Conservation (phyloP, 2,797 vertebrate species). For the Euphonia xanthogaster region DNA sequence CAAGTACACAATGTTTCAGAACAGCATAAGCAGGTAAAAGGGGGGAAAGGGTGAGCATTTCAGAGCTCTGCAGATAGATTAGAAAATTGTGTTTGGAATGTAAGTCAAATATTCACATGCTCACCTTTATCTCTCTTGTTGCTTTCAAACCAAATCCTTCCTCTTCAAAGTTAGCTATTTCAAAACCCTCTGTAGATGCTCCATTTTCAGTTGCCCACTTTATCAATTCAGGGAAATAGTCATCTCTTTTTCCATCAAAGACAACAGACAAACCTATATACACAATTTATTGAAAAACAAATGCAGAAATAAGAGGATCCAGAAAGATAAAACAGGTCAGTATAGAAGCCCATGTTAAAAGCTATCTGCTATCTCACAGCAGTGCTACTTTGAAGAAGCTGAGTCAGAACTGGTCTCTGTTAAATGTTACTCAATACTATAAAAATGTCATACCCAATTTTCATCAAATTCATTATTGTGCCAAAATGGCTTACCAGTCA, state of each 20-base stretch:
- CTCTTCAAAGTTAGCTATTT: conserved; percentile 85
- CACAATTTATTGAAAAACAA: conserved; percentile 39
- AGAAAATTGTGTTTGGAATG: too few relatives aligned
- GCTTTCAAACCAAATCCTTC: conserved; percentile 94
- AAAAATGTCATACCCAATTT: not conserved
- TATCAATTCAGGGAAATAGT: conserved; percentile 89
- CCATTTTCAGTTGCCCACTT: conserved; percentile 89
- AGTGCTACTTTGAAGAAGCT: not conserved
- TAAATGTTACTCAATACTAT: not conserved
- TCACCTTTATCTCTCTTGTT: conserved; percentile 93
- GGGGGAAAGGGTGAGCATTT: not conserved
- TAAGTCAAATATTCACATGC: not conserved
- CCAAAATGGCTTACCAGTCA: not conserved
- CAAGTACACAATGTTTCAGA: not conserved
- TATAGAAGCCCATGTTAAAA: not conserved
- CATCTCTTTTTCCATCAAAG: conserved; percentile 92
- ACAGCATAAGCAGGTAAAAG: not conserved
- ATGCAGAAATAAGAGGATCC: conserved; percentile 23
- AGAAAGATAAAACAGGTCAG: conserved; percentile 1
- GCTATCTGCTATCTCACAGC: not conserved
- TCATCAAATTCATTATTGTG: not conserved
- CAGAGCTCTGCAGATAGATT: not conserved
- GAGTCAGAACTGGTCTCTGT: not conserved
- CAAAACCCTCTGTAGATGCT: conserved; percentile 89
- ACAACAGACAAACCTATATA: conserved; percentile 86